Evolutionary conservation across 2,888 invertebrate species (phyloP).

Genomic region (Lobophora halterata): DNA sequence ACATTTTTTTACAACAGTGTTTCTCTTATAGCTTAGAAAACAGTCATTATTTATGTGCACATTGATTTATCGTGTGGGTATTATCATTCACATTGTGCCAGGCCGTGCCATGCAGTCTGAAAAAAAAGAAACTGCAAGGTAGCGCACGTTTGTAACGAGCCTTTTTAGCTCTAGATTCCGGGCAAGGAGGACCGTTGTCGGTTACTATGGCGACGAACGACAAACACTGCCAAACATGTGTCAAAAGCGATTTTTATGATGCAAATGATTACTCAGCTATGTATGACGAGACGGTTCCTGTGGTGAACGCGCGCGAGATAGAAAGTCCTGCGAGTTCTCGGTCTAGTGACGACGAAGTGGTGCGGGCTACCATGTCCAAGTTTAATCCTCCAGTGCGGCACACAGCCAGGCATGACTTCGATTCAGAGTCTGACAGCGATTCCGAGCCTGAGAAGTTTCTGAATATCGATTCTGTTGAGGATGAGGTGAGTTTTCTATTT

Average conservation of each 20-base stretch:
- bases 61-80: conserved; percentile 32
- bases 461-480: conserved; percentile 52
- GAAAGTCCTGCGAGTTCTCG: conserved; percentile 56
- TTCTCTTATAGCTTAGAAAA: conserved; percentile 24
- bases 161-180: conserved; percentile 46
- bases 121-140: conserved; percentile 26
- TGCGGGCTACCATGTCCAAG: conserved; percentile 64
- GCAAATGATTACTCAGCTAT: conserved; percentile 55
- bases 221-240: conserved; percentile 73
- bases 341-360: conserved; percentile 55
- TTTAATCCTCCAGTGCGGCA: conserved; percentile 70
- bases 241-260: conserved; percentile 37
- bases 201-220: conserved; percentile 70
- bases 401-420: conserved; percentile 69
- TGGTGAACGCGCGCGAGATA: conserved; percentile 79
- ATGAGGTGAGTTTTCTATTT: conserved; percentile 51
- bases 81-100: conserved; percentile 27
- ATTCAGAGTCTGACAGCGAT: conserved; percentile 67
- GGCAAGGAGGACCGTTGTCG: conserved; percentile 40
- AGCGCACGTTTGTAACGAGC: conserved; percentile 22
- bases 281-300: conserved; percentile 82
- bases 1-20: conserved; percentile 36
- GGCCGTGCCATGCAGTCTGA: conserved; percentile 23
- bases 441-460: conserved; percentile 61
- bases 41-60: conserved; percentile 28